Conservation (phyloP, 1,140 invertebrate species). For the Lanistes nyassanus region DNA sequence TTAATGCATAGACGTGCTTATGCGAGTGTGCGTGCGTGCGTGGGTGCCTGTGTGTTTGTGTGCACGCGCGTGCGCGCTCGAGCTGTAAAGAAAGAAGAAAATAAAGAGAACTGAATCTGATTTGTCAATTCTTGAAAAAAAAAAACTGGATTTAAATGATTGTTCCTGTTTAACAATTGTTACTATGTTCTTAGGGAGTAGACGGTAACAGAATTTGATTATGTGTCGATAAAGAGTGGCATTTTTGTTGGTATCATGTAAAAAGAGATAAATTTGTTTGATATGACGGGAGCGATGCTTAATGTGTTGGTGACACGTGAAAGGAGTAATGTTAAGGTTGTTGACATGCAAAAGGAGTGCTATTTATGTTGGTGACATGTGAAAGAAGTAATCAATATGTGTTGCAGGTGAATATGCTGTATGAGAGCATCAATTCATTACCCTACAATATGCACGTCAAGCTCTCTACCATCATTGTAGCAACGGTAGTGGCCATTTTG, state of each 20-base stretch:
- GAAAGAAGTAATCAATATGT: too few species aligned
- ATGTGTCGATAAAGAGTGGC: too few species aligned
- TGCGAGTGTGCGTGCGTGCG: not conserved
- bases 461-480: conserved; percentile 29
- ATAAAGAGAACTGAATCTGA: not conserved
- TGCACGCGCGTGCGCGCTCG: not conserved
- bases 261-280: too few species aligned
- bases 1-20: not conserved
- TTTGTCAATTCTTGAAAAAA: not conserved
- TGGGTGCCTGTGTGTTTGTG: not conserved
- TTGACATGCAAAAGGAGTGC: too few species aligned
- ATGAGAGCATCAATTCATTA: conserved; percentile 29
- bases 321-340: too few species aligned
- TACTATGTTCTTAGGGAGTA: too few species aligned
- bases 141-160: not conserved
- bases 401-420: conserved; percentile 33
- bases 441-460: conserved; percentile 30
- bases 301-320: too few species aligned
- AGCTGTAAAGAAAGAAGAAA: not conserved
- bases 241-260: too few species aligned
- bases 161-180: too few species aligned
- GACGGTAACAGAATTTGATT: too few species aligned
- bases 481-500: conserved; percentile 31
- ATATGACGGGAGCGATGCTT: too few species aligned
- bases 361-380: conserved; percentile 8